Evolutionary conservation across 1,140 invertebrate species (phyloP), one percentile per base, ranked within the genome.

Genomic region (Brevipalpus yothersi): DNA sequence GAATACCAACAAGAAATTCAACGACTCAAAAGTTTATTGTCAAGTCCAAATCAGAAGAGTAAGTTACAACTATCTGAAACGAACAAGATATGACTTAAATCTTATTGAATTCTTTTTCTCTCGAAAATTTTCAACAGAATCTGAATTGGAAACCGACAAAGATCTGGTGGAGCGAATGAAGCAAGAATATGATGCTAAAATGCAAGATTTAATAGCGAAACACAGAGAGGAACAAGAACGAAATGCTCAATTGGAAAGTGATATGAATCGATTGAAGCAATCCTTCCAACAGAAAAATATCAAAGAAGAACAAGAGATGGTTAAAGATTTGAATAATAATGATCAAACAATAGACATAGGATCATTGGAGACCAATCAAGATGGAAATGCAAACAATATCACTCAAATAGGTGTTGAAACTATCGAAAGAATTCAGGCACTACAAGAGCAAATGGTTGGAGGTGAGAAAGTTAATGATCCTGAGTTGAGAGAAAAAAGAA

Each of bases 1-100:
- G 79, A 92, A 67, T 93, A 91, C 69, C 86, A 92, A 68, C 76
- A 86, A 64, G 87, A 90, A 70, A 82, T 90, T 40, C 76, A 85
- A 56, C 75, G 81, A 58, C 72, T 93, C 2, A 78, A 78, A 60
- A 76, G 77, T 62, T 71, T 89, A 58, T 10, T 55, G 4, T 72
- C 53, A 15, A 55, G 12, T 47, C 19, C 45, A n/a, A 7, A 15
- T 19, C 13, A 15, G 19, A 19, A 47, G 45, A 47, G 13, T 47
- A 15, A 15, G 45, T 19, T n/a, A 2, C 13, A 47, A 47, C 31
- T 2, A 31, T 31, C 31, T 11, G 43, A 11, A 45, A 45, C 10
- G 10, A 11, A 11, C 10, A 45, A 45, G n/a, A 11, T 45, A 11
- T 45, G 45, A 47, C 2, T 47, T 1, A 3, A 47, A 47, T 15